Percentiles rank a stretch among this genome's conserved stretches.
Evolutionary conservation across 2,888 invertebrate species (phyloP).

Genomic region (Caenorhabditis panamensis): DNA sequence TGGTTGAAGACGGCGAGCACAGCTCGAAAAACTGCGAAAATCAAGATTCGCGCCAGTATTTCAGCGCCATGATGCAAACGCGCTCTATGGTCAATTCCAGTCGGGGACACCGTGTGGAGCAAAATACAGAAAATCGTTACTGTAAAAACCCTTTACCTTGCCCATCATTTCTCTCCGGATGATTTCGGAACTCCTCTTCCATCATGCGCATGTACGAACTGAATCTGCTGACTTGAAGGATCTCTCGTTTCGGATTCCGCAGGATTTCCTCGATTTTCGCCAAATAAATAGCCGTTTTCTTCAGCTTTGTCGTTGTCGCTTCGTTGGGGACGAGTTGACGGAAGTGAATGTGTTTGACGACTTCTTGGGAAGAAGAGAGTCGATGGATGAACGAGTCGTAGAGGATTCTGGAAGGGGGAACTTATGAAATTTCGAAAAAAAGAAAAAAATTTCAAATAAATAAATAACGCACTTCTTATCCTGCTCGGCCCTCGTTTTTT

Average conservation of each 20-base stretch:
- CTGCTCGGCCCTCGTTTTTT: conserved; percentile 37
- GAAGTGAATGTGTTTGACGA: conserved; percentile 31
- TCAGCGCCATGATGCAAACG: no score
- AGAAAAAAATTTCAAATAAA: neutral
- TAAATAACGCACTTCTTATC: conserved; percentile 47
- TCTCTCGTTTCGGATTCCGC: conserved; percentile 31
- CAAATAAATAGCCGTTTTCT: conserved; percentile 13
- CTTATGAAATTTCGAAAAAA: neutral
- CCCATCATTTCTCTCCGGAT: neutral
- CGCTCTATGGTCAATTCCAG: no score
- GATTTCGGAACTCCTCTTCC: conserved; percentile 39
- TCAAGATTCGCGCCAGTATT: no score
- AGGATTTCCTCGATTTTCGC: conserved; percentile 31
- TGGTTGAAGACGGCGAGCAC: no score
- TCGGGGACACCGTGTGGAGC: no score
- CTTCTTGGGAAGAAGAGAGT: conserved; percentile 36
- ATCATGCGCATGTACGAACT: conserved; percentile 48
- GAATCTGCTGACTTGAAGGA: neutral
- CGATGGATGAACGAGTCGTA: conserved; percentile 59
- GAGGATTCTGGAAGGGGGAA: conserved; percentile 21
- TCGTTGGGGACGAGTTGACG: conserved; percentile 16
- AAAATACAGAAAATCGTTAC: no score
- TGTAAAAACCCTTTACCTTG: neutral
- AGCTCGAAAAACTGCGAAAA: no score
- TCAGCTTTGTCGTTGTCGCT: conserved; percentile 18